Percentiles rank a stretch among this genome's conserved stretches.
Evolutionary conservation across 2,797 vertebrate species (phyloP).

Genomic region (Graptemys geographica): DNA sequence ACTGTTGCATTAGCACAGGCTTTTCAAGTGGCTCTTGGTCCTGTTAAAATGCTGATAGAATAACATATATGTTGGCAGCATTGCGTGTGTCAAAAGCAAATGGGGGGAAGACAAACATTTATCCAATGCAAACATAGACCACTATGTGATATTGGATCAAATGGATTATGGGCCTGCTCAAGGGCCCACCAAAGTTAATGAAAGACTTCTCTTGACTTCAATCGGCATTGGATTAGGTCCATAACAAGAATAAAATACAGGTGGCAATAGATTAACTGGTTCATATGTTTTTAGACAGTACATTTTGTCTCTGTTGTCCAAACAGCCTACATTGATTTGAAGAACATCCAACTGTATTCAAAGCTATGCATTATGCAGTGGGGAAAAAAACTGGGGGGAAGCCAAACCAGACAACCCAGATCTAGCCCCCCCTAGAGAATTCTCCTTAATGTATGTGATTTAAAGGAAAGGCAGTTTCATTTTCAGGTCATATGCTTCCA

Average conservation of each 20-base stretch:
- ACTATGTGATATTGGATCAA: neutral
- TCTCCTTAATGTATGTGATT: neutral
- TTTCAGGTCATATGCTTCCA: neutral
- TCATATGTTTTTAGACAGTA: neutral
- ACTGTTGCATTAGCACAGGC: neutral
- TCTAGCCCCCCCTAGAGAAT: neutral
- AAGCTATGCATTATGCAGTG: neutral
- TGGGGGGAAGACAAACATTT: neutral
- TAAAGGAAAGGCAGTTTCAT: neutral
- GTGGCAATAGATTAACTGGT: neutral
- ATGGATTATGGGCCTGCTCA: neutral
- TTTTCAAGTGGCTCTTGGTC: neutral
- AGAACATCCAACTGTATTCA: neutral
- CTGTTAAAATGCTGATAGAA: neutral
- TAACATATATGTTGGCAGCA: neutral
- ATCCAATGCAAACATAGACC: accelerated
- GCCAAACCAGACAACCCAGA: neutral
- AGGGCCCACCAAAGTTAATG: neutral
- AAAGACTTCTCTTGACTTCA: neutral
- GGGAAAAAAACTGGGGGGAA: neutral
- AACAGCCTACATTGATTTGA: neutral
- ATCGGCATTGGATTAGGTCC: neutral
- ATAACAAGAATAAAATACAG: neutral
- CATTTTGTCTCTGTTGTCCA: neutral
- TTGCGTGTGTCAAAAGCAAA: neutral